Evolutionary conservation across 1,140 invertebrate species (phyloP).

Genomic region (Caenorhabditis brenneri): DNA sequence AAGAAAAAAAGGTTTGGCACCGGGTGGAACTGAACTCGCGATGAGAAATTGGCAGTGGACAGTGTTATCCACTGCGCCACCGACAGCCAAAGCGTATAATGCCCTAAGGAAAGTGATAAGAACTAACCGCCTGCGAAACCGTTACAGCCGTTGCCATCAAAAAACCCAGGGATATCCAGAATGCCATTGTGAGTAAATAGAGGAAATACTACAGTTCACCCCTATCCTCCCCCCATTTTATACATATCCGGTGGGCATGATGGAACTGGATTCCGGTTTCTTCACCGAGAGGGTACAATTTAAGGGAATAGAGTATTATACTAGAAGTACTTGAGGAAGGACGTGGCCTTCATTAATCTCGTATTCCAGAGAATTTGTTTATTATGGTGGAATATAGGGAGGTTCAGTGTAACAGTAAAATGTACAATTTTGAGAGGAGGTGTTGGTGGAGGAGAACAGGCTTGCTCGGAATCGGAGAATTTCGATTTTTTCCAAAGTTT

Average conservation of each 20-base stretch:
- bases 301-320: not conserved
- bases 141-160: not conserved
- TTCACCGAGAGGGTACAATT: not conserved
- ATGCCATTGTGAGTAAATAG: not conserved
- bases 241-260: not conserved
- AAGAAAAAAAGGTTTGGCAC: not conserved
- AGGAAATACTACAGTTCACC: not conserved
- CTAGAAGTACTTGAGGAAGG: not conserved
- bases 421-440: not conserved
- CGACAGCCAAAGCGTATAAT: too few species aligned
- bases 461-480: too few species aligned
- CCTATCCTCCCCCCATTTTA: not conserved
- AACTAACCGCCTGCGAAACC: not conserved
- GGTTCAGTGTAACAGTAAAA: not conserved
- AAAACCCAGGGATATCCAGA: not conserved
- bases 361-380: not conserved
- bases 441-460: not conserved
- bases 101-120: not conserved
- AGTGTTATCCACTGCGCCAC: not conserved
- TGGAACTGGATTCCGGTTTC: not conserved
- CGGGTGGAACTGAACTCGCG: not conserved
- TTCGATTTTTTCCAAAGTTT: not conserved
- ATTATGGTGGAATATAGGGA: not conserved
- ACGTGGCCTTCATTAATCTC: slow-evolving; percentile 36
- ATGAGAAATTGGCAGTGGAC: too few species aligned